Base-by-base conservation (phyloP, 1,140 invertebrate genomes). In the Agraylea sexmaculata region DNA sequence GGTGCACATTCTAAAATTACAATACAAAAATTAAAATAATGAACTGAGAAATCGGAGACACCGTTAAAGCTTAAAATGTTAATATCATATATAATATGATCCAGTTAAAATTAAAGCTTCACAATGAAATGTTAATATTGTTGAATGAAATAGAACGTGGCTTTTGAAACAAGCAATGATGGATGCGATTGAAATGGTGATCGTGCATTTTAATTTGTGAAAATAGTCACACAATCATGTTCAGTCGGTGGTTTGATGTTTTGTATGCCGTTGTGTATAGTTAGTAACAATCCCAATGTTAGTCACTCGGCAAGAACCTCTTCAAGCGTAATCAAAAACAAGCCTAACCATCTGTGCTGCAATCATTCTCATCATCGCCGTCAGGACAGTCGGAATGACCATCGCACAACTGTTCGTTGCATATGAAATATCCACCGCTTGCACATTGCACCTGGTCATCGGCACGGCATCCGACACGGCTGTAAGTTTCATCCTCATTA, bases 391-490 rank as follows among this genome's bases (percentile, higher is more conserved):
- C 67, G 2, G 16, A 16, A 2, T 39, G 52, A 20, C 69, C 69
- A 55, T 79, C 75, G 53, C 74, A 77, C 20, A 49, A 44, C 49
- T 73, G 64, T 42, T 64, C 68, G n/a, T 62, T 54, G 49, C 71
- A 73, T 69, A 25, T 45, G 21, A 16, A 41, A 6, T 49, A 38
- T 3, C 49, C 49, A 37, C 53, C 60, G 28, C 57, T 45, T 10
- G 18, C 23, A 47, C 74, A 77, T 10, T 50, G 50, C 15, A 66
- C 64, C 18, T 64, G 59, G 46, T 73, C 66, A 53, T 76, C 74
- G 11, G 67, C 70, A 27, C 73, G 60, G 48, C 69, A 74, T 38
- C 52, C 47, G 35, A 32, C 27, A 11, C 11, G 13, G 13, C 38
- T 41, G 21, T 45, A 25, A 23, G 47, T 45, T 6, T 2, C 20